Conservation (phyloP, 2,888 invertebrate species). For the Xylota sylvarum region DNA sequence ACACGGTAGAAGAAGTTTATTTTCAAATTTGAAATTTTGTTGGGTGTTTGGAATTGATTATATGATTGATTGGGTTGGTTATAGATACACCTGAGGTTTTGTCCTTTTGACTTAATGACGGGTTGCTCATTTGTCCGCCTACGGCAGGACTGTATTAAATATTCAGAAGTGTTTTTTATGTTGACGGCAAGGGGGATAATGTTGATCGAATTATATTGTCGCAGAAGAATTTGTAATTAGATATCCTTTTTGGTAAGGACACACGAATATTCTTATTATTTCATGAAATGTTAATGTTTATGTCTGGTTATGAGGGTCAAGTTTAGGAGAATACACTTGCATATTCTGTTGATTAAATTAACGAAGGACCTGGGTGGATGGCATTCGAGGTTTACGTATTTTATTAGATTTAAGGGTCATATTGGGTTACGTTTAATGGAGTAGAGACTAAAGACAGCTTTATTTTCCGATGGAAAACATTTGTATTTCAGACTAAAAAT, state of each 20-base stretch:
- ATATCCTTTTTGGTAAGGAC: not conserved
- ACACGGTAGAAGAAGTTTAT: not conserved
- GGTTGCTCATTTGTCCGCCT: constrained; percentile 1
- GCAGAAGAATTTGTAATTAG: not conserved
- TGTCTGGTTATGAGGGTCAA: not conserved
- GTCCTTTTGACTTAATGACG: constrained; percentile 4
- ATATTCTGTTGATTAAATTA: constrained; percentile 9
- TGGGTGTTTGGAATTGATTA: constrained; percentile 13
- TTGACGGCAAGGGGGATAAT: constrained; percentile 7
- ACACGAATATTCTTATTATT: constrained; percentile 1
- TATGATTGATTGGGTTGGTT: constrained; percentile 26
- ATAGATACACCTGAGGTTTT: constrained; percentile 17
- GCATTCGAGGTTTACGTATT: not conserved
- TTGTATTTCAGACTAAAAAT: no score
- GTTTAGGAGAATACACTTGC: not conserved
- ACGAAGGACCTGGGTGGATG: not conserved
- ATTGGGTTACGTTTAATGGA: not conserved
- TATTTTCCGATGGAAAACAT: no score
- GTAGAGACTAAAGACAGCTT: no score
- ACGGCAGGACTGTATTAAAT: not conserved
- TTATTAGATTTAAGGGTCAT: not conserved
- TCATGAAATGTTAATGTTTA: not conserved
- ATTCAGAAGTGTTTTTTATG: not conserved
- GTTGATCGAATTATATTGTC: constrained; percentile 11
- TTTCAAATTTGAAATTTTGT: constrained; percentile 11